Base-by-base conservation (phyloP, 30 jellyfish, hydroid and myxozoan genomes). In the Aurelia sp. region DNA sequence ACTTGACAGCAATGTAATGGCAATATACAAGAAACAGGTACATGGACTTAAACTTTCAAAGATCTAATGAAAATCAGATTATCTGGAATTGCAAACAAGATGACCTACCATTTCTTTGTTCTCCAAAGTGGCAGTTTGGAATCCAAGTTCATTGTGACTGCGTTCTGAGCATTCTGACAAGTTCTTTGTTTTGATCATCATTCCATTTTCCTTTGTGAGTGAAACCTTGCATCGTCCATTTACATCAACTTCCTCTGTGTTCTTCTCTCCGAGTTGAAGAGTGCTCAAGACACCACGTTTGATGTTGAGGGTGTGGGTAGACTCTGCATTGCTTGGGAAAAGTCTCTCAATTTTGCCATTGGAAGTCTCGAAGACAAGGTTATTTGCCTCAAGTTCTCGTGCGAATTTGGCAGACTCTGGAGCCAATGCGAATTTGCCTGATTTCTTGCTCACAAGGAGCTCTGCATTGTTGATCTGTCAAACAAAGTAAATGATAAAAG, bases 231-330 rank as follows among this genome's bases (percentile, higher is more conserved):
- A 95, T 9, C 92, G 89, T 41, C 99, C 99, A 81, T 95, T 95
- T 51, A 95, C 99, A 78, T 95, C 99, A 18, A 71, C 89, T 66
- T 71, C 90, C 31, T 62, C 89, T 21, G 72, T 81, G 44, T 47
- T 76, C 66, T 59, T 60, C 73, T 82, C 89, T 73, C 90, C 96
- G 19, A 86, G 82, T 82, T 95, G 99, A 73, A 95, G 86, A 58
- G 98, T 78, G 85, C 99, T 95, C 58, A 95, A 62, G 66, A 90
- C 84, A 95, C 98, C 99, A 21, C 99, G 81, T 84, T 95, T 95
- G 86, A 90, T 86, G 93, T 95, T 95, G 50, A 95, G 76, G 60
- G 90, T 82, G 86, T 95, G 96, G 65, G 58, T 53, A 10, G 96
- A 77, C 61, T 95, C 99, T 16, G 66, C 89, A 17, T n/a, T 48